Base-by-base conservation (phyloP, 2,797 vertebrate genomes). In the Ctenopoma kingsleyae region DNA sequence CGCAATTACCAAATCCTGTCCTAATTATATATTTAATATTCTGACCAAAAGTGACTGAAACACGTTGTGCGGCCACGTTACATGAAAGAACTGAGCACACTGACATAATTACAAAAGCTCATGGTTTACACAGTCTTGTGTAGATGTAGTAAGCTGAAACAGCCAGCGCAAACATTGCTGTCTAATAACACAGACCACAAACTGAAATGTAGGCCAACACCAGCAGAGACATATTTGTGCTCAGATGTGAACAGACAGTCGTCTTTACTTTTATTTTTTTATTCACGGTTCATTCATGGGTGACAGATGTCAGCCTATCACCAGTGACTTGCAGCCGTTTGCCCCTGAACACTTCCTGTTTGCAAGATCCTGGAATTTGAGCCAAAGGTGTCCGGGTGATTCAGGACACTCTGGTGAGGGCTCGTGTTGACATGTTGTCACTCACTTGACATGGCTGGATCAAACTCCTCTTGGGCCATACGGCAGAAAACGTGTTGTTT, bases 121-220 rank as follows among this genome's bases (percentile, higher is more conserved):
- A 60, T 23, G 10, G 54, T 84, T 79, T 86, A 50, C 59, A 65
- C 78, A 76, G 43, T 6, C 35, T 63, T 54, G 44, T 76, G 69
- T 63, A 62, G 55, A 69, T 74, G 72, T 64, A 67, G 80, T 62
- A 49, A 64, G 27, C 59, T 7, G 0, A 15, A 13, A 47, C 32
- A 74, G 77, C 2, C 52, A 41, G 52, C 23, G 67, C 25, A 86
- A 85, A 84, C 74, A 71, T 2, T 38, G 38, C 22, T 43, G 67
- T n/a, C 38, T 78, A 48, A 70, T 27, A 60, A 60, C 49, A 54
- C 48, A 35, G 19, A 58, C 43, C 43, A 30, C 27, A 11, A 67
- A 35, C 58, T 75, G 38, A 60, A 59, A 68, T 27, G 32, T 30
- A 6, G 50, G 56, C 4, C 41, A 62, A 36, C 19, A 13, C 4